Base-by-base conservation (phyloP, 2,113 vertebrate species). In the Piaya cayana region DNA sequence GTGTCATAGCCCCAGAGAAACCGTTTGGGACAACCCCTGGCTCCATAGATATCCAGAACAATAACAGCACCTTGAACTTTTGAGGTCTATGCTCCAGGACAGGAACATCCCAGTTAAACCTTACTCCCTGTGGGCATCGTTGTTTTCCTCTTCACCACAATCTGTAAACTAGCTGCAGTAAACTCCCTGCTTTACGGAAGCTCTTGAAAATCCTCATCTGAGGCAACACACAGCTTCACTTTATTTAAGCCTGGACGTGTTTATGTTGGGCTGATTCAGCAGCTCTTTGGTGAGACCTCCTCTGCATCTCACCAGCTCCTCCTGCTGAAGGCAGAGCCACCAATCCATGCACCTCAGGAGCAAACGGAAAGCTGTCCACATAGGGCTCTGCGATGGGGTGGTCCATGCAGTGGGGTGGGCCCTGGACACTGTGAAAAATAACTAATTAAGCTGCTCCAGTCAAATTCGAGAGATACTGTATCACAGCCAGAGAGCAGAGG, bases 11-110 rank as follows among this genome's bases (percentile, higher is more conserved):
- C 7, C 36, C 8, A 32, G 45, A 34, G 60, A 37, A 11, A 16
- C 16, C 7, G 5, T 25, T 4, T 0, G 2, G 77, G 22, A n/a
- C 30, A 55, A 3, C 5, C 18, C 21, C 23, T 0, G 2, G 15
- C 45, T 36, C 39, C n/a, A 5, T 8, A 15, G 27, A 23, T 34
- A 67, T 5, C 45, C 39, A 30, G 52, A 47, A 39, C 3, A 18
- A 9, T 11, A 23, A n/a, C n/a, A 49, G 13, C 42, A 63, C 9
- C 49, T 25, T 37, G 42, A 59, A 19, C 3, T 6, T 42, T 22
- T 4, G 15, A 14, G 30, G 20, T 15, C 12, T 11, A 5, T 52
- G 32, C 26, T 12, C 47, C 27, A 15, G 52, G 70, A 42, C 11
- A 42, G 58, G 6, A 86, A 12, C 53, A 56, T 26, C 53, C 47